Evolutionary conservation across 2,113 vertebrate genomes (phyloP), one percentile per base, ranked within the genome.

Genomic region (Zootoca vivipara): DNA sequence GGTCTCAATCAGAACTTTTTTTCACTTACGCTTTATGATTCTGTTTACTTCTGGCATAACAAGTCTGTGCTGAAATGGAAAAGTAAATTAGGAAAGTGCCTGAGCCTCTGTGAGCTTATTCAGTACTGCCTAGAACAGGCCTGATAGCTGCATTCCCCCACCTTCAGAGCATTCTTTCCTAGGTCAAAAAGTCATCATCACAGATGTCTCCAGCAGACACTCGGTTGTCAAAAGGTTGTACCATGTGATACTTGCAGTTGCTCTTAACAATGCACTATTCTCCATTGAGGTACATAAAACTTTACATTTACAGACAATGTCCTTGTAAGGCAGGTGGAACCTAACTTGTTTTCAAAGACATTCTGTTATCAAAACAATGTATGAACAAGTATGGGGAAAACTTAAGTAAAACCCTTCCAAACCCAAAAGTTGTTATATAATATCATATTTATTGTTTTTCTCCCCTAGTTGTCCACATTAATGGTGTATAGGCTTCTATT

Each of bases 151-250:
- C 95, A 96, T 97, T 97, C 96, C 96, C 93, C 96, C 95, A 97
- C 96, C 97, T 98, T 98, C 97, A 96, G 95, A 98, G 96, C 97
- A 98, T 98, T 98, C 97, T 98, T 98, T 97, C 96, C 92, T 91
- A 95, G 98, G 97, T 99, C 96, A 96, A 94, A 95, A 97, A 97
- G 98, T 98, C 98, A 97, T 93, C 95, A 97, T 97, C 97, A 96
- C 97, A 98, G 98, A 97, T 97, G 94, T 98, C 98, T 97, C 97
- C 97, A 97, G 97, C 97, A 98, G 97, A 98, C 97, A 98, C 97
- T 95, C 93, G 38, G 96, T 97, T 98, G 98, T 98, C 98, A 97
- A 97, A 97, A 97, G 97, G 97, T 94, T 97, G 96, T 95, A 96
- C 97, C 97, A 96, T 95, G 96, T 96, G 93, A 97, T 97, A 96